Evolutionary conservation across 2,888 invertebrate species (phyloP).

Genomic region (Toxonevra muliebris): DNA sequence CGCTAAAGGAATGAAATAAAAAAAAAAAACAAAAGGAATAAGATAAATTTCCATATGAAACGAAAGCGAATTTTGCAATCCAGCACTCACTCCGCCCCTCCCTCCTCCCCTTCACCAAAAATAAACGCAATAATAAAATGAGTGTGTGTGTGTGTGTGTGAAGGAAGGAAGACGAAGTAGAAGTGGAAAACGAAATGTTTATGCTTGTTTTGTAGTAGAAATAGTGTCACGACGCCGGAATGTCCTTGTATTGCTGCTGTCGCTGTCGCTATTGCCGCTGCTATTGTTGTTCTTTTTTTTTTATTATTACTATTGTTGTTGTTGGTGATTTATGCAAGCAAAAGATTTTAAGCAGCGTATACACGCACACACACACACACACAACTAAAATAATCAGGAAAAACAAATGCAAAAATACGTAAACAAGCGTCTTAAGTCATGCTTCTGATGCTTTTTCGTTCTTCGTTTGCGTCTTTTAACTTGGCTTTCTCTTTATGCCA

Average conservation of each 20-base stretch:
- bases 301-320: background rate
- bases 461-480: background rate
- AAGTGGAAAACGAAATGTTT: background rate
- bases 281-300: background rate
- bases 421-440: conserved; percentile 30
- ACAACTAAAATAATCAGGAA: background rate
- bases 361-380: no score
- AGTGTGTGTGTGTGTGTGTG: background rate
- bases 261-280: background rate
- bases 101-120: background rate
- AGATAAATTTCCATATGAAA: no score
- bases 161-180: background rate
- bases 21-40: no score
- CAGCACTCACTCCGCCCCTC: no score
- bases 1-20: background rate
- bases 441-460: background rate
- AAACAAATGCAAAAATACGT: conserved; percentile 20
- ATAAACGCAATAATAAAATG: conserved; percentile 1
- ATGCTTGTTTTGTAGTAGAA: background rate
- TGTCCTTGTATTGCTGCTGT: conserved; percentile 13
- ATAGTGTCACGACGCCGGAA: conserved; percentile 22
- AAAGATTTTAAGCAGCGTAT: background rate
- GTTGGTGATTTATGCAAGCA: background rate
- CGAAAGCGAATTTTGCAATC: no score
- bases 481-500: no score